Conservation (phyloP, 2,888 invertebrate genomes). For the Alviniconcha strummeri region DNA sequence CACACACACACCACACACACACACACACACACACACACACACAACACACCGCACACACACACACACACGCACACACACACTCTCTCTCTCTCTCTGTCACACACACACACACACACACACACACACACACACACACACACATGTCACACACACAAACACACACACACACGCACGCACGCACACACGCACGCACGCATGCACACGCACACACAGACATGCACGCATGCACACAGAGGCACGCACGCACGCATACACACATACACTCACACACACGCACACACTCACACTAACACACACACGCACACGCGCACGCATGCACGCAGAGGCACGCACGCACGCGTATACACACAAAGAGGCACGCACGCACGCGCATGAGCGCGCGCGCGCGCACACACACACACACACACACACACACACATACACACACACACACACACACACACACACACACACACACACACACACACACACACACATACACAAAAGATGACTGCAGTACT, state of each 20-base stretch:
- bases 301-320: neutral
- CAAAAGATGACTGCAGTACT: no score
- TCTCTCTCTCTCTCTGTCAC: neutral
- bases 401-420: neutral
- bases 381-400: neutral
- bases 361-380: neutral
- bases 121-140: slow-evolving; percentile 14
- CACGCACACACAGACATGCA: neutral
- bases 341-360: neutral
- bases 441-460: no score
- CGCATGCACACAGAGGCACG: neutral
- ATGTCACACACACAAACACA: no score
- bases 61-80: neutral
- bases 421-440: neutral
- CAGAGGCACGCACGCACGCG: neutral
- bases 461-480: no score
- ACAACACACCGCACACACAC: neutral
- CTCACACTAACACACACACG: neutral
- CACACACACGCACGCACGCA: no score
- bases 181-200: neutral
- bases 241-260: neutral
- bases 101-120: neutral
- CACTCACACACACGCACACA: neutral
- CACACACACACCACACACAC: no score
- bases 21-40: no score